These are phyloP conservation scores for Tragopan temminckii DNA, from an alignment of 2,797 vertebrate species.

Conservation along the genomic window DNA sequence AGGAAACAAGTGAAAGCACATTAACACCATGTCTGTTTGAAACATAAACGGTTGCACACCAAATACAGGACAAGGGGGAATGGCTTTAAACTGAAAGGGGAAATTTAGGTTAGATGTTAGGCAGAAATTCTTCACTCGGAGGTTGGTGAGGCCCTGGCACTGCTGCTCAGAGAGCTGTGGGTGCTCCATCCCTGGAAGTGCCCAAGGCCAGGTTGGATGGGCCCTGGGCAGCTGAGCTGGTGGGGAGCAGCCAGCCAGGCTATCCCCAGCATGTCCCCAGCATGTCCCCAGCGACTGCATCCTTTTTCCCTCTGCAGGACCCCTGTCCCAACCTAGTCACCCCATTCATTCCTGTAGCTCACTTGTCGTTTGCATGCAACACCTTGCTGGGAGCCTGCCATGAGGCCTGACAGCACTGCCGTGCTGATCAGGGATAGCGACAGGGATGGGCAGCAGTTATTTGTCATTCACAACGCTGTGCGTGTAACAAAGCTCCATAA, in stretches of 20 bases:
- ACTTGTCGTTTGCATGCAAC: not conserved
- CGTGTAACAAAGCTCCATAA: constrained; percentile 35
- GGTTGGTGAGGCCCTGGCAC: too few species aligned
- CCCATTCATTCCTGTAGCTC: not conserved
- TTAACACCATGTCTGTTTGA: not conserved
- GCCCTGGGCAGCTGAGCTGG: too few species aligned
- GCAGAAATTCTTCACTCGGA: too few species aligned
- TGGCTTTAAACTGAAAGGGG: too few species aligned
- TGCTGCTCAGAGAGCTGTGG: too few species aligned
- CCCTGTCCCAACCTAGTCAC: not conserved
- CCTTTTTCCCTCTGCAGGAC: not conserved
- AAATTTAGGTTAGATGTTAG: too few species aligned
- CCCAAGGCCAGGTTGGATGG: too few species aligned
- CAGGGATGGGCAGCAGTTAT: not conserved
- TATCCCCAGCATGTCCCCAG: rapidly evolving
- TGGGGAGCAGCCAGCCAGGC: not conserved
- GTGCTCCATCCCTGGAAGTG: too few species aligned
- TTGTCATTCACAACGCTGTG: not conserved
- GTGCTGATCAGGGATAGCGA: not conserved
- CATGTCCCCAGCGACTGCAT: rapidly evolving
- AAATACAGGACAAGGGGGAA: too few species aligned
- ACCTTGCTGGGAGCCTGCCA: not conserved
- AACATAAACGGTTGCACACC: not conserved
- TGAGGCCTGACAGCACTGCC: not conserved
- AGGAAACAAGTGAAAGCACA: not conserved